Percentiles rank a stretch among this genome's conserved stretches.
These are phyloP conservation scores for Phragmatobia fuliginosa DNA, from an alignment of 2,888 invertebrate species.

Conservation along the genomic window DNA sequence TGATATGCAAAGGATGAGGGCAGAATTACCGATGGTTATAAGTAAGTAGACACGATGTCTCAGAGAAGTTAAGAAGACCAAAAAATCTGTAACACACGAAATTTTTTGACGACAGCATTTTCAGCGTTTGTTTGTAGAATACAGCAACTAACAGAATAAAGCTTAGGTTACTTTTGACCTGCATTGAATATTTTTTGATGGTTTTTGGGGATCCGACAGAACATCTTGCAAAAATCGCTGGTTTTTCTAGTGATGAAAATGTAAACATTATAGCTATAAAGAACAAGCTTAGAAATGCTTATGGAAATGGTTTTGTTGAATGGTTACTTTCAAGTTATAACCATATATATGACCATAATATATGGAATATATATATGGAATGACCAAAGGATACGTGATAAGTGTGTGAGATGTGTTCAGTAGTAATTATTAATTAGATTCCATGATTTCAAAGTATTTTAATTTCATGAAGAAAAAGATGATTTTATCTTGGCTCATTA, in stretches of 20 bases:
- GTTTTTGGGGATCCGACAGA: neutral
- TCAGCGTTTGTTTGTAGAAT: neutral
- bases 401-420: no score
- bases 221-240: neutral
- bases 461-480: neutral
- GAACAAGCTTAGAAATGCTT: neutral
- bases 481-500: neutral
- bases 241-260: neutral
- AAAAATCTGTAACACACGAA: neutral
- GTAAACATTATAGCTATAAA: neutral
- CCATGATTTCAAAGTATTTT: neutral
- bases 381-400: no score
- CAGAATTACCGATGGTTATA: no score
- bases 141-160: neutral
- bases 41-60: no score
- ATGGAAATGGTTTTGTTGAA: neutral
- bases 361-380: no score
- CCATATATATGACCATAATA: neutral
- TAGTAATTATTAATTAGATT: no score
- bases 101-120: no score
- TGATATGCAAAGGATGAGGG: neutral
- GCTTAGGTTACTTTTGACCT: neutral
- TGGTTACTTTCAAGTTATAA: no score
- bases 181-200: neutral
- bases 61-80: no score